Evolutionary conservation across 2,113 vertebrate species (phyloP).

Genomic region (Callipepla squamata): DNA sequence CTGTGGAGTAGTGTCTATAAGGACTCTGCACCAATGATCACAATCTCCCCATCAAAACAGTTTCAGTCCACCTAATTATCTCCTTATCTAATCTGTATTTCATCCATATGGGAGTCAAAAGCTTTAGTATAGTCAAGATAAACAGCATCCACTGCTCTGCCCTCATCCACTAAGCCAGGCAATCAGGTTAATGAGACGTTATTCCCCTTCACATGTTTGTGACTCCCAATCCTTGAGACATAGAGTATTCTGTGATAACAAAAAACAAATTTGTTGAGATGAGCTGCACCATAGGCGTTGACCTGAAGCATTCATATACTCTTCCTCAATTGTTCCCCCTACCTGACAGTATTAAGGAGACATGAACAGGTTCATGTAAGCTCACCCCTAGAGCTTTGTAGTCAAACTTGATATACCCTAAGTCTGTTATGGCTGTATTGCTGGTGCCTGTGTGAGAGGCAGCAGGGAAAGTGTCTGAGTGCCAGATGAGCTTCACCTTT

Average conservation of each 20-base stretch:
- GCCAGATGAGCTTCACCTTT: not conserved
- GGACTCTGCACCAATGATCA: not conserved
- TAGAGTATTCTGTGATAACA: not conserved
- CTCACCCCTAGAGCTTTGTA: rapidly evolving
- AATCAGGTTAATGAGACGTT: not conserved
- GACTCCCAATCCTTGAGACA: not conserved
- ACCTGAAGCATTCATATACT: not conserved
- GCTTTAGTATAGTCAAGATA: not conserved
- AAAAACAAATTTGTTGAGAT: not conserved
- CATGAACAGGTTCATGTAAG: rapidly evolving
- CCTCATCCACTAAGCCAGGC: not conserved
- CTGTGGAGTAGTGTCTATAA: not conserved
- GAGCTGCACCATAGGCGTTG: not conserved
- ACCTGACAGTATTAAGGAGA: not conserved
- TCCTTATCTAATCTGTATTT: not conserved
- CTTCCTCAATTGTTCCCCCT: not conserved
- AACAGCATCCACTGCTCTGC: not conserved
- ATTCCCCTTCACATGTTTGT: not conserved
- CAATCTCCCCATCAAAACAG: not conserved
- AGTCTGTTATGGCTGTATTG: not conserved
- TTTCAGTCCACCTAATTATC: not conserved
- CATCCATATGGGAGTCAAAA: not conserved
- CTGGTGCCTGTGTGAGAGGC: not conserved
- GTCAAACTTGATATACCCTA: rapidly evolving
- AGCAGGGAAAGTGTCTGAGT: not conserved